Percentiles rank a stretch among this genome's conserved stretches.
phyloP scores from a whole-genome alignment of 2,113 vertebrate species.

The Axis porcinus region DNA sequence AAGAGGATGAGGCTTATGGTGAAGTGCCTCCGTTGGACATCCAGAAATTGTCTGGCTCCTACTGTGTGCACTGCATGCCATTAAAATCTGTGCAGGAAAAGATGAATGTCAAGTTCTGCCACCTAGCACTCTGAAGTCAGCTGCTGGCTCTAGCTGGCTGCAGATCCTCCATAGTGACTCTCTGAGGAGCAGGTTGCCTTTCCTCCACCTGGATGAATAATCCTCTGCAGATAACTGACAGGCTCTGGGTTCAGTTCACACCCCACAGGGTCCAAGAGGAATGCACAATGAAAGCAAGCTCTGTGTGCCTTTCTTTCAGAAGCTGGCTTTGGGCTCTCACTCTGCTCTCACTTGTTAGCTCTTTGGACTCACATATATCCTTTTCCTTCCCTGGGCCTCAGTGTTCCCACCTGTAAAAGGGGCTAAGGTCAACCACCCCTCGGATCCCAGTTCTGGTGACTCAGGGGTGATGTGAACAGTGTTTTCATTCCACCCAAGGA shows the following conservation, averaged over 20 bases:
- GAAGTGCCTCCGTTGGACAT: not conserved
- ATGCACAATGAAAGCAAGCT: not conserved
- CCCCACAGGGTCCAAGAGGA: not conserved
- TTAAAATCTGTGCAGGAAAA: not conserved
- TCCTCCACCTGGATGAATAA: not conserved
- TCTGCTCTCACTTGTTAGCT: fast-evolving
- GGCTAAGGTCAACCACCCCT: not conserved
- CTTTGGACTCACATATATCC: not conserved
- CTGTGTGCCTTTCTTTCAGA: not conserved
- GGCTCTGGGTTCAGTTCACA: not conserved
- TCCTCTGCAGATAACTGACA: not conserved
- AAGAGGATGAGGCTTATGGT: not conserved
- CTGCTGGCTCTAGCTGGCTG: not conserved
- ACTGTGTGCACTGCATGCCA: not conserved
- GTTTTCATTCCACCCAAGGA: not conserved
- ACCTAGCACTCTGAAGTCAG: not conserved
- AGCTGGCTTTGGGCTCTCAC: not conserved
- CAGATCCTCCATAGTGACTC: not conserved
- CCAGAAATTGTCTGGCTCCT: not conserved
- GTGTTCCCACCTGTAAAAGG: not conserved
- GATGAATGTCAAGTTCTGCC: not conserved
- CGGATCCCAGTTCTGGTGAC: not conserved
- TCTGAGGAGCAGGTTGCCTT: not conserved
- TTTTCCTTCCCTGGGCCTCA: not conserved
- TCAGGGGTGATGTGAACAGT: too few species aligned